Conservation (phyloP, 2,888 invertebrate species). For the Cantharis rustica region DNA sequence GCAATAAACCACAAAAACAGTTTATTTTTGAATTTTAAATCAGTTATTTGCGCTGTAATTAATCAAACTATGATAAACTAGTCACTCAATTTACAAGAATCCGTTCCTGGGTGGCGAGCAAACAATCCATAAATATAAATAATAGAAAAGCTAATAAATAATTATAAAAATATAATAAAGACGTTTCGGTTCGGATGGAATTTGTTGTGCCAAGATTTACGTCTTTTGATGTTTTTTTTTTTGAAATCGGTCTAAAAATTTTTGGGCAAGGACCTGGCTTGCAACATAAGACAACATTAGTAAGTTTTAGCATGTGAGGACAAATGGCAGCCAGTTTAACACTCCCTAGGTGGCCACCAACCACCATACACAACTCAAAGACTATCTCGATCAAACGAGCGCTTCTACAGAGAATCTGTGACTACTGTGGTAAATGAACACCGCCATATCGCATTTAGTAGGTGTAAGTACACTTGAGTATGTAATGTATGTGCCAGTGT, state of each 20-base stretch:
- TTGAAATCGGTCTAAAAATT: neutral
- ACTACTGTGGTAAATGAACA: conserved; percentile 39
- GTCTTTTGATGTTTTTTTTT: neutral
- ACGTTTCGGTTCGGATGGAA: neutral
- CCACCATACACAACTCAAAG: conserved; percentile 39
- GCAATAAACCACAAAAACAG: neutral
- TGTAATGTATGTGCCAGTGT: conserved; percentile 16
- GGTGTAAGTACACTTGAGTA: conserved; percentile 3
- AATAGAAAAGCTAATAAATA: neutral
- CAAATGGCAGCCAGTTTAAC: conserved; percentile 43
- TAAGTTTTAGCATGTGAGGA: conserved; percentile 39
- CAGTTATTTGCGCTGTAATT: neutral
- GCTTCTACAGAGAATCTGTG: conserved; percentile 35
- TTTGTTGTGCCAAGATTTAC: neutral
- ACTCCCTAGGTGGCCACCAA: conserved; percentile 42
- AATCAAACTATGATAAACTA: neutral
- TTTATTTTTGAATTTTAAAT: neutral
- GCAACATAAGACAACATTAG: conserved; percentile 31
- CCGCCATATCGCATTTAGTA: conserved; percentile 27
- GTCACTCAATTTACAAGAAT: neutral
- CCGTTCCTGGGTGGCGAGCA: neutral
- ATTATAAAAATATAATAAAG: neutral
- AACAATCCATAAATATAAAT: neutral
- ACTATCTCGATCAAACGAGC: conserved; percentile 41
- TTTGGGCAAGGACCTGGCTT: neutral